Evolutionary conservation across 2,797 vertebrate species (phyloP).

Genomic region (Tragelaphus eurycerus): DNA sequence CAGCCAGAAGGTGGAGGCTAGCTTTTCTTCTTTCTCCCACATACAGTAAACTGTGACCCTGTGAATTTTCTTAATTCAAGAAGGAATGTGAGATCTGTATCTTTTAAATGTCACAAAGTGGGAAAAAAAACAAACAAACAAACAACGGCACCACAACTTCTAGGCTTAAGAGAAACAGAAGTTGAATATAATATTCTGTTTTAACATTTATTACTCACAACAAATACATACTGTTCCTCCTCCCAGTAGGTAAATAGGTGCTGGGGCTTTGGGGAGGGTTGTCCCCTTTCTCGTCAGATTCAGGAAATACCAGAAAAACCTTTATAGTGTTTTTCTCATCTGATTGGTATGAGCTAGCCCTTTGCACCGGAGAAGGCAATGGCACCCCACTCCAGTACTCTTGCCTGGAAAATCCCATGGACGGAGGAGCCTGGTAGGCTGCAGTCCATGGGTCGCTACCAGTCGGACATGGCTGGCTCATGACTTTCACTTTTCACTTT

Average conservation of each 20-base stretch:
- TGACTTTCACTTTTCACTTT: too few relatives aligned
- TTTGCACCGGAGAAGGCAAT: not conserved
- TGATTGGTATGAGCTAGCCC: not conserved
- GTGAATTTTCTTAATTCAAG: not conserved
- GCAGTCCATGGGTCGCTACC: too few relatives aligned
- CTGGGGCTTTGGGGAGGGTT: conserved; percentile 41
- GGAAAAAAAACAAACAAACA: not conserved
- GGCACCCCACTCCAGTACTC: too few relatives aligned
- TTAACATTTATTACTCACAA: conserved; percentile 79
- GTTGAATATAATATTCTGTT: not conserved
- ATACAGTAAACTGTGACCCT: not conserved
- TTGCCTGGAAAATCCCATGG: too few relatives aligned
- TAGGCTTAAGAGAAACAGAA: not conserved
- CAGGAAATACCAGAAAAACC: not conserved
- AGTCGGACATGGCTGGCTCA: too few relatives aligned
- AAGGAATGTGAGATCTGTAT: not conserved
- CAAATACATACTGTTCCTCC: conserved; percentile 69
- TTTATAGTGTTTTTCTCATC: not conserved
- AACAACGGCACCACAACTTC: not conserved
- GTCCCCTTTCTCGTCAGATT: conserved; percentile 71
- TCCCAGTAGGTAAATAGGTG: conserved; percentile 65
- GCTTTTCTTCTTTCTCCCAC: not conserved
- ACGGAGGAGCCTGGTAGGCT: too few relatives aligned
- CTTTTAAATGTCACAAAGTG: not conserved
- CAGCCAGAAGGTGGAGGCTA: not conserved